Conservation (phyloP, 2,797 vertebrate species). For the Coregonus sp. region DNA sequence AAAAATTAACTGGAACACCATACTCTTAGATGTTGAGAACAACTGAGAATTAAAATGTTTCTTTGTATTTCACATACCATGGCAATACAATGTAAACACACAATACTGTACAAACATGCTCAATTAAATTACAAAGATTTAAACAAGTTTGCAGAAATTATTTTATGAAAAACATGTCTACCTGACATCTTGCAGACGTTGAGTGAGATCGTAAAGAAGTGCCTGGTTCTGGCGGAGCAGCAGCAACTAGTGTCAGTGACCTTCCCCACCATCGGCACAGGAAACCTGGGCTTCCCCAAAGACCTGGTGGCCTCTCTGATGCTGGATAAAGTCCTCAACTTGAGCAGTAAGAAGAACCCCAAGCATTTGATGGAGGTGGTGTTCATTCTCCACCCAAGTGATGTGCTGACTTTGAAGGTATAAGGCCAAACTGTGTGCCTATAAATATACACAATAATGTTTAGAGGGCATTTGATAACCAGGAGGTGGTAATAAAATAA, state of each 20-base stretch:
- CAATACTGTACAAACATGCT: too few relatives aligned
- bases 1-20: too few relatives aligned
- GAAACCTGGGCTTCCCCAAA: slow-evolving; percentile 84
- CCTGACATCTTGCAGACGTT: slow-evolving; percentile 66
- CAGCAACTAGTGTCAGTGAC: slow-evolving; percentile 74
- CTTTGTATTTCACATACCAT: too few relatives aligned
- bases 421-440: too few relatives aligned
- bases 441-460: too few relatives aligned
- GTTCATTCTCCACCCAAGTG: slow-evolving; percentile 78
- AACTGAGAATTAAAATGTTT: too few relatives aligned
- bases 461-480: too few relatives aligned
- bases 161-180: slow-evolving; percentile 28
- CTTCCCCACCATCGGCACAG: slow-evolving; percentile 89
- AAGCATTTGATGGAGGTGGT: slow-evolving; percentile 76
- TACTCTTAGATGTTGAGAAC: too few relatives aligned
- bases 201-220: slow-evolving; percentile 67
- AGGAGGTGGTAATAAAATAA: too few relatives aligned
- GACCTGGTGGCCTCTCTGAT: slow-evolving; percentile 72
- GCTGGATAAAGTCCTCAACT: slow-evolving; percentile 73
- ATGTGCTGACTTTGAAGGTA: slow-evolving; percentile 76
- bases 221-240: slow-evolving; percentile 76
- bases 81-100: too few relatives aligned
- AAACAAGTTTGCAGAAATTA: too few relatives aligned
- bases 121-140: too few relatives aligned
- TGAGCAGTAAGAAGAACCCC: slow-evolving; percentile 67